These are phyloP conservation scores for Amiota mariae DNA, from an alignment of 2,888 invertebrate genomes.

Conservation along the genomic window DNA sequence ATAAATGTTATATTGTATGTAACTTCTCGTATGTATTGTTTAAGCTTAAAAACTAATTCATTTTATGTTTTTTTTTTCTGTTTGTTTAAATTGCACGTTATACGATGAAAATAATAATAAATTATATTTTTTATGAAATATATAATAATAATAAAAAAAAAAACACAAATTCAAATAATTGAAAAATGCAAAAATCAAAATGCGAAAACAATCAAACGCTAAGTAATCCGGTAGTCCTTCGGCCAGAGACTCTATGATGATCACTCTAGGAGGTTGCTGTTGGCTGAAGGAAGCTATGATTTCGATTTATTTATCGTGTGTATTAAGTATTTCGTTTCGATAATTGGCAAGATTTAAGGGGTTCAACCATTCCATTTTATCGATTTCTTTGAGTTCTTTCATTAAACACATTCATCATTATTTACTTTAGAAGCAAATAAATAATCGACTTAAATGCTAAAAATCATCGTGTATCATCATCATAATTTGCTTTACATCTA, in stretches of 20 bases:
- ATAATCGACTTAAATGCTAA: conserved; percentile 41
- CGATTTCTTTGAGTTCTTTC: background rate
- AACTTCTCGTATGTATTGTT: background rate
- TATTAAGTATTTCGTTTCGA: conserved; percentile 41
- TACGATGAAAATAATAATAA: conserved; percentile 13
- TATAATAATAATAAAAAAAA: background rate
- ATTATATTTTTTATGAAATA: conserved; percentile 9
- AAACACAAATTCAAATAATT: conserved; percentile 17
- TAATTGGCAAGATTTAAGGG: conserved; percentile 10
- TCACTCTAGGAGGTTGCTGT: too few relatives aligned
- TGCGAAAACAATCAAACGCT: background rate
- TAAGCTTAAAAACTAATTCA: conserved; percentile 16
- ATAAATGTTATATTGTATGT: too few relatives aligned
- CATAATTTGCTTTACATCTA: conserved; percentile 46
- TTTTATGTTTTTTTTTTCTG: background rate
- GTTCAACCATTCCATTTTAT: background rate
- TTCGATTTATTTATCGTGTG: too few relatives aligned
- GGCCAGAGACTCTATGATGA: too few relatives aligned
- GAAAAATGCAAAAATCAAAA: conserved; percentile 15
- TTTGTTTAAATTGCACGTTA: conserved; percentile 24
- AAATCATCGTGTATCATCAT: conserved; percentile 31
- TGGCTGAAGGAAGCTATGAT: too few relatives aligned
- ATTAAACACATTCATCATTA: background rate
- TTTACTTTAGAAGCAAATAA: conserved; percentile 50
- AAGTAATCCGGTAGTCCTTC: background rate